Percentiles rank a stretch among this genome's conserved stretches.
Evolutionary conservation across 2,888 invertebrate species (phyloP).

Genomic region (Volucella zonaria): DNA sequence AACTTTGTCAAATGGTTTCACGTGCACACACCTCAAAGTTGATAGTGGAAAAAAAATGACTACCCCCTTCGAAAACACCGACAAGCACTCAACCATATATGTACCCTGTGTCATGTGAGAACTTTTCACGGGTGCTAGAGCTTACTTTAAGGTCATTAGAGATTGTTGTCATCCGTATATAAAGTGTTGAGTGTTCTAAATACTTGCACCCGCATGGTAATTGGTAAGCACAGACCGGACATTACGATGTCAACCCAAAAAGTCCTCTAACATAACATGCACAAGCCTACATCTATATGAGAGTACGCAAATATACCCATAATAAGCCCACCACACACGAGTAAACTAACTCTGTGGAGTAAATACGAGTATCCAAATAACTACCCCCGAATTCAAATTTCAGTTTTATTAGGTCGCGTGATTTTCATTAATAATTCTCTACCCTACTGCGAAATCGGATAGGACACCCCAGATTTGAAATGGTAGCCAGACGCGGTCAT

Average conservation of each 20-base stretch:
- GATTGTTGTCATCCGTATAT: conserved; percentile 30
- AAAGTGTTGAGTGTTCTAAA: conserved; percentile 26
- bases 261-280: conserved; percentile 20
- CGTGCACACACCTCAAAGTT: conserved; percentile 21
- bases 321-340: too few species aligned
- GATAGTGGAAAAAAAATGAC: conserved; percentile 37
- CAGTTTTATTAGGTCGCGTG: conserved; percentile 65
- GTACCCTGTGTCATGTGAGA: conserved; percentile 4
- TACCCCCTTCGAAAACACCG: neutral
- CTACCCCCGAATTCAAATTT: conserved; percentile 55
- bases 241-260: neutral
- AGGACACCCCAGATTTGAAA: conserved; percentile 58
- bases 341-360: too few species aligned
- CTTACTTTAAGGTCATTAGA: conserved; percentile 14
- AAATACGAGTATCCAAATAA: neutral
- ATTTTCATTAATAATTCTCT: conserved; percentile 65
- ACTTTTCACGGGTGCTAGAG: neutral
- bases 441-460: conserved; percentile 39
- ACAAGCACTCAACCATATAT: neutral
- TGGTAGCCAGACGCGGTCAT: conserved; percentile 56
- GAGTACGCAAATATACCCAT: conserved; percentile 13
- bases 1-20: conserved; percentile 11
- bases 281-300: conserved; percentile 21
- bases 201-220: conserved; percentile 4
- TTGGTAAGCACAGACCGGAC: neutral